A percentile compares a stretch with the other conserved stretches of the same genome.
Evolutionary conservation across 2,113 vertebrate species (phyloP).

Genomic region (Dasypus novemcinctus): DNA sequence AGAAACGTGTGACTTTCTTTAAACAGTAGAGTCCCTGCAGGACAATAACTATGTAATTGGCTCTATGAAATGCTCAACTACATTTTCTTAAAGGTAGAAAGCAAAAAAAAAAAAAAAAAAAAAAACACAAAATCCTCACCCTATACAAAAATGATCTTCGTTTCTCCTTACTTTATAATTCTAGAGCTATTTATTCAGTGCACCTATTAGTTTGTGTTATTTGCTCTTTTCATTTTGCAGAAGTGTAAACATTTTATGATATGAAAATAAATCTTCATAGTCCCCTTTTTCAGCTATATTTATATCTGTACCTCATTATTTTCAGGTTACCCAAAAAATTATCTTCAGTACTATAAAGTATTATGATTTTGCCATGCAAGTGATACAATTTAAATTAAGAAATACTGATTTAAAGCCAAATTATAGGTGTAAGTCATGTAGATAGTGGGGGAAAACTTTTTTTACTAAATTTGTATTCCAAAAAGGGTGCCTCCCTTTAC

Average conservation of each 20-base stretch:
- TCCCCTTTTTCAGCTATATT: neutral
- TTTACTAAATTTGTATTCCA: constrained; percentile 21
- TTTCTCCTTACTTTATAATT: neutral
- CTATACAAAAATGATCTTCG: neutral
- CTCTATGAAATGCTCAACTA: neutral
- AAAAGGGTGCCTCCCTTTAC: neutral
- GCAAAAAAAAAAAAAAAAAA: neutral
- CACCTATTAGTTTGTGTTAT: neutral
- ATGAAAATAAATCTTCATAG: constrained; percentile 3
- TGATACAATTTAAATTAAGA: constrained; percentile 29
- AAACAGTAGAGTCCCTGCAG: neutral
- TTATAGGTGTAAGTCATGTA: neutral
- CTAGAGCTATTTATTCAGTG: neutral
- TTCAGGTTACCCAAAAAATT: neutral
- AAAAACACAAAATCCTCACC: neutral
- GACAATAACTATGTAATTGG: neutral
- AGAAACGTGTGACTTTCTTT: constrained; percentile 48
- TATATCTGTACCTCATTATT: neutral
- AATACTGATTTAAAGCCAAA: neutral
- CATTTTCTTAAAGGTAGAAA: neutral
- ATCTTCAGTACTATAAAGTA: neutral
- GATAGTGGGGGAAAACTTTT: neutral
- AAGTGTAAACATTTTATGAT: constrained; percentile 1
- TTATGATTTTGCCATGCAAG: neutral
- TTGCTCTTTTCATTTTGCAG: constrained; percentile 1